These are phyloP conservation scores for Phengaris alcon DNA, from an alignment of 2,888 invertebrate species.

Conservation along the genomic window DNA sequence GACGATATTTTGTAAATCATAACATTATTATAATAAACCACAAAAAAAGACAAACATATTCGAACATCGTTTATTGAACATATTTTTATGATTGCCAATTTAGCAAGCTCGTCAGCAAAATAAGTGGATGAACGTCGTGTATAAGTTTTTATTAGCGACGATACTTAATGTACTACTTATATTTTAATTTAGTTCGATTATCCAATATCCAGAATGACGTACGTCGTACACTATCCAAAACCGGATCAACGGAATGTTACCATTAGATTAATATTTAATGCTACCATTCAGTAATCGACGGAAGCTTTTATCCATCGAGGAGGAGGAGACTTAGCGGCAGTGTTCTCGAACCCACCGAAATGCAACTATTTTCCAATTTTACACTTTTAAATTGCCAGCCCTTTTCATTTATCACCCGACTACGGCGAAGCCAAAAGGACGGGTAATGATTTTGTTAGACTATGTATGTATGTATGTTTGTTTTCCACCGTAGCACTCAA, in stretches of 20 bases:
- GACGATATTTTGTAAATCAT: neutral
- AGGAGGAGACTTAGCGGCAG: too few species aligned
- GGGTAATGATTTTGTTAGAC: too few species aligned
- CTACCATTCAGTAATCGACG: too few species aligned
- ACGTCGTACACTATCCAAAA: neutral
- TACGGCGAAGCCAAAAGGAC: too few species aligned
- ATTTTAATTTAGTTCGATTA: neutral
- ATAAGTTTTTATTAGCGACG: neutral
- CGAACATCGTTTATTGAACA: neutral
- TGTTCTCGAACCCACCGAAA: too few species aligned
- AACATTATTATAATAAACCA: neutral
- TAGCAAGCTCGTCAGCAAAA: constrained; percentile 5
- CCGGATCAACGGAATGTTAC: neutral
- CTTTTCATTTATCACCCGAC: too few species aligned
- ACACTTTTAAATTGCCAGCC: too few species aligned
- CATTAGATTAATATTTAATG: neutral
- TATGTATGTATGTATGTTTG: too few species aligned
- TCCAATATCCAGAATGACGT: neutral
- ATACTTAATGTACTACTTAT: neutral
- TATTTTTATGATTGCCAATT: constrained; percentile 9
- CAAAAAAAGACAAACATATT: too few species aligned
- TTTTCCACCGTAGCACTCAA: too few species aligned
- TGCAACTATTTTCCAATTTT: too few species aligned
- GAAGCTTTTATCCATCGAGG: too few species aligned
- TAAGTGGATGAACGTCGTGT: neutral